These are phyloP conservation scores for Anoplopoma fimbria DNA, from an alignment of 2,113 vertebrate genomes.

Conservation along the genomic window DNA sequence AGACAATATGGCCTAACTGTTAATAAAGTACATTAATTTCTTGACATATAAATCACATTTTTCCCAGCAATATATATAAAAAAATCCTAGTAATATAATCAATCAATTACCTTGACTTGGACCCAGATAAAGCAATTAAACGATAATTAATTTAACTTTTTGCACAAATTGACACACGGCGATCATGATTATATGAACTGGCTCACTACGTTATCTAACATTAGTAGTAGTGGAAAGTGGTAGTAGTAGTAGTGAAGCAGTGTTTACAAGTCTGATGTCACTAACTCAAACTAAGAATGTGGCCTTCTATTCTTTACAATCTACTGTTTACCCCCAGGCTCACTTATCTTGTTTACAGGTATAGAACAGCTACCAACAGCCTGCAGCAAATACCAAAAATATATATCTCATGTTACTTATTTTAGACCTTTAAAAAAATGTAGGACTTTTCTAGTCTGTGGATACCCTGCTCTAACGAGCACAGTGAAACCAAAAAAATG, in stretches of 20 bases:
- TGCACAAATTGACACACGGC: neutral
- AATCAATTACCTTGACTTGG: neutral
- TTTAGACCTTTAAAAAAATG: neutral
- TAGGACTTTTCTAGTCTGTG: neutral
- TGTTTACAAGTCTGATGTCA: neutral
- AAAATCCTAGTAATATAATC: neutral
- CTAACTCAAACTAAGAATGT: neutral
- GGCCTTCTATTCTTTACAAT: neutral
- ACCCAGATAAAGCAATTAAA: neutral
- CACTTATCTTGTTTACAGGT: neutral
- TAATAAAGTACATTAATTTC: too few species aligned
- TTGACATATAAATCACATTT: neutral
- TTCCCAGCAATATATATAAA: neutral
- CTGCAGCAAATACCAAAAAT: neutral
- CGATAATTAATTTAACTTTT: neutral
- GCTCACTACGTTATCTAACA: neutral
- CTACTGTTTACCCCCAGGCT: neutral
- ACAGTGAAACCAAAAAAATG: neutral
- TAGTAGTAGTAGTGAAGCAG: neutral
- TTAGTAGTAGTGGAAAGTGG: neutral
- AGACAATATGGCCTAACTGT: neutral
- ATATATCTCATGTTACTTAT: neutral
- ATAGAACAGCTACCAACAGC: neutral
- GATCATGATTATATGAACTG: neutral
- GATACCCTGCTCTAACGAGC: neutral